These are phyloP conservation scores for Drosophila recens DNA, from an alignment of 2,888 invertebrate genomes.

Conservation along the genomic window DNA sequence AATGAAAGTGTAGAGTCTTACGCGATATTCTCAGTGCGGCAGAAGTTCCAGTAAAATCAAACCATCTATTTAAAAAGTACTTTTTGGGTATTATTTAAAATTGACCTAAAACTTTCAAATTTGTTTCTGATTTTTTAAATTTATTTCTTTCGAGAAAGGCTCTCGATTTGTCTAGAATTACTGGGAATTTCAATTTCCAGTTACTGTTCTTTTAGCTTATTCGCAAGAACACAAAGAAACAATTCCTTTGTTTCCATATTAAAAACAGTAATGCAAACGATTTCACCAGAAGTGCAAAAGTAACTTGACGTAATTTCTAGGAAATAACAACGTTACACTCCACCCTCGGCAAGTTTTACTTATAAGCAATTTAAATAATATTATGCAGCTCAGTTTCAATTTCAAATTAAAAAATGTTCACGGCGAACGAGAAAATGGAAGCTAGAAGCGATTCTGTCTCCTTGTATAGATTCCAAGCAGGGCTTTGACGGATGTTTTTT, in stretches of 20 bases:
- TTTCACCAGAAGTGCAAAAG: not conserved
- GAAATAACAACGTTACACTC: slow-evolving; percentile 8
- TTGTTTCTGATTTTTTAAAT: not conserved
- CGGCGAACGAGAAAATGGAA: slow-evolving; percentile 20
- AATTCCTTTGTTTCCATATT: not conserved
- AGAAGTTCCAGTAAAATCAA: not conserved
- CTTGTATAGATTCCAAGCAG: slow-evolving; percentile 17
- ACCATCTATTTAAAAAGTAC: not conserved
- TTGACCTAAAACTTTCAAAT: too few species aligned
- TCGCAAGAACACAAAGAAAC: too few species aligned
- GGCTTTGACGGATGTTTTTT: slow-evolving; percentile 11
- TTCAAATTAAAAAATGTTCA: slow-evolving; percentile 44
- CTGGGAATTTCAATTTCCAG: not conserved
- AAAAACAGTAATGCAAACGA: not conserved
- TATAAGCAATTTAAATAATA: slow-evolving; percentile 44
- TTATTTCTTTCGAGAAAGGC: not conserved
- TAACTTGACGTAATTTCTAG: not conserved
- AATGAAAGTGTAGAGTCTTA: slow-evolving; percentile 17
- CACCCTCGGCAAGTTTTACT: slow-evolving; percentile 24
- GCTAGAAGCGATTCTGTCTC: not conserved
- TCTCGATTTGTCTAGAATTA: not conserved
- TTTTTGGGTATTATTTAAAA: not conserved
- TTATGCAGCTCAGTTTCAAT: slow-evolving; percentile 44
- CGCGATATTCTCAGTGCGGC: slow-evolving; percentile 14
- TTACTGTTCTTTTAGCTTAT: not conserved